Percentiles rank a stretch among this genome's conserved stretches.
Evolutionary conservation across 2,113 vertebrate genomes (phyloP).

Genomic region (Chamaetylas fuelleborni): DNA sequence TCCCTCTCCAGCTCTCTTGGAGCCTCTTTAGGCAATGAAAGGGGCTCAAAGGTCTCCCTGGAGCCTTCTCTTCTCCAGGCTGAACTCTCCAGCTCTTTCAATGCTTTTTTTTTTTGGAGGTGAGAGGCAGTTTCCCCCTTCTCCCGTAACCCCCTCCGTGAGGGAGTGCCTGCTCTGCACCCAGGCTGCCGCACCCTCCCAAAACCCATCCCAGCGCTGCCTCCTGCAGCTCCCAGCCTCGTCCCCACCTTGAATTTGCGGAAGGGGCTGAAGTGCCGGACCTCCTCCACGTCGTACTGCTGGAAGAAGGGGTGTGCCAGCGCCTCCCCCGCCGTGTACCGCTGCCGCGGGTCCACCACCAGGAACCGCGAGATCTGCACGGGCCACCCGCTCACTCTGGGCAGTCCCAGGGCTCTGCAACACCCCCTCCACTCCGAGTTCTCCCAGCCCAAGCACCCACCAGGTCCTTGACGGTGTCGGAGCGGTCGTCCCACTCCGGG

Average conservation of each 20-base stretch:
- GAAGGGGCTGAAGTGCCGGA: slow-evolving; percentile 91
- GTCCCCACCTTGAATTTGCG: slow-evolving; percentile 88
- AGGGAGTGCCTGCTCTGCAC: neutral
- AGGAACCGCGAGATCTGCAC: slow-evolving; percentile 88
- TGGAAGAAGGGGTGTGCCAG: slow-evolving; percentile 95
- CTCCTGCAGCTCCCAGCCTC: neutral
- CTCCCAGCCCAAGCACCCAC: slow-evolving; percentile 53
- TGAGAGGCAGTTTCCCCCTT: neutral
- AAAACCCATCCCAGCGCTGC: neutral
- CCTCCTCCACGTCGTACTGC: slow-evolving; percentile 90
- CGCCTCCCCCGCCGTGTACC: slow-evolving; percentile 83
- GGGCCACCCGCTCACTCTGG: rapidly evolving
- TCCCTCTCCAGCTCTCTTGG: neutral
- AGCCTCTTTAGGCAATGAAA: neutral
- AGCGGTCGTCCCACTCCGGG: slow-evolving; percentile 94
- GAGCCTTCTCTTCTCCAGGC: neutral
- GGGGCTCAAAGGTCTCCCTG: neutral
- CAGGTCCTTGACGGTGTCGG: slow-evolving; percentile 95
- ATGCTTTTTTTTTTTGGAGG: no score
- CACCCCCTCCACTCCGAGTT: rapidly evolving
- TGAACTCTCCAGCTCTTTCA: neutral
- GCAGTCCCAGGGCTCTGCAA: rapidly evolving
- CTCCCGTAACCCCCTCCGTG: neutral
- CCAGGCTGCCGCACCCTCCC: neutral
- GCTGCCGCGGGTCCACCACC: slow-evolving; percentile 83